These are phyloP conservation scores for Stomorhina lunata DNA, from an alignment of 2,888 invertebrate genomes.

Conservation along the genomic window DNA sequence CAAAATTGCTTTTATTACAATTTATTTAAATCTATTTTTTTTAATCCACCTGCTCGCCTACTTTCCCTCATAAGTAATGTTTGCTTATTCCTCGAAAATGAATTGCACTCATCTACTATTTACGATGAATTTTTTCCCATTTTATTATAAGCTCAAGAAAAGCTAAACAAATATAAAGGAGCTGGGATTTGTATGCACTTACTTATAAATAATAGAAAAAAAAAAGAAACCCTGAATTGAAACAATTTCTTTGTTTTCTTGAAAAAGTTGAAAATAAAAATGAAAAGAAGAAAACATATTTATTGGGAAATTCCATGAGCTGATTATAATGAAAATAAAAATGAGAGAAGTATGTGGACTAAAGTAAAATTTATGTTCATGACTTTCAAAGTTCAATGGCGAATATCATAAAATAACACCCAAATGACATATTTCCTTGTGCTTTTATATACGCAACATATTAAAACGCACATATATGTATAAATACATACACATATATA, in stretches of 20 bases:
- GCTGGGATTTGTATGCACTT: neutral
- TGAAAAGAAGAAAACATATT: slow-evolving; percentile 20
- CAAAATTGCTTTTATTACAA: neutral
- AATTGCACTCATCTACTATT: slow-evolving; percentile 1
- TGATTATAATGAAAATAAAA: slow-evolving; percentile 61
- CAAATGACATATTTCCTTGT: slow-evolving; percentile 62
- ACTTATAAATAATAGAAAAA: no score
- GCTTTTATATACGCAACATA: slow-evolving; percentile 61
- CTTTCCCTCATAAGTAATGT: neutral
- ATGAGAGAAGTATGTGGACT: slow-evolving; percentile 42
- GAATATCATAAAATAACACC: slow-evolving; percentile 74
- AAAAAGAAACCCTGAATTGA: neutral
- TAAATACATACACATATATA: neutral
- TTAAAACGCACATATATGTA: slow-evolving; percentile 32
- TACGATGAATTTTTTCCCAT: no score
- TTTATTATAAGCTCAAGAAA: neutral
- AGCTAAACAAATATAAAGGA: neutral
- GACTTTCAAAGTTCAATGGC: slow-evolving; percentile 75
- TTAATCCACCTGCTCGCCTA: neutral
- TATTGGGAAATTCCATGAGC: slow-evolving; percentile 58
- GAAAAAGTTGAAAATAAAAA: no score
- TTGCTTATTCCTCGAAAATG: neutral
- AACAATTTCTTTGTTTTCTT: slow-evolving; percentile 26
- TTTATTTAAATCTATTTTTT: neutral
- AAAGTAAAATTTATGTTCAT: slow-evolving; percentile 73